phyloP scores from a whole-genome alignment of 2,888 invertebrate species.

The Athetis lepigone region DNA sequence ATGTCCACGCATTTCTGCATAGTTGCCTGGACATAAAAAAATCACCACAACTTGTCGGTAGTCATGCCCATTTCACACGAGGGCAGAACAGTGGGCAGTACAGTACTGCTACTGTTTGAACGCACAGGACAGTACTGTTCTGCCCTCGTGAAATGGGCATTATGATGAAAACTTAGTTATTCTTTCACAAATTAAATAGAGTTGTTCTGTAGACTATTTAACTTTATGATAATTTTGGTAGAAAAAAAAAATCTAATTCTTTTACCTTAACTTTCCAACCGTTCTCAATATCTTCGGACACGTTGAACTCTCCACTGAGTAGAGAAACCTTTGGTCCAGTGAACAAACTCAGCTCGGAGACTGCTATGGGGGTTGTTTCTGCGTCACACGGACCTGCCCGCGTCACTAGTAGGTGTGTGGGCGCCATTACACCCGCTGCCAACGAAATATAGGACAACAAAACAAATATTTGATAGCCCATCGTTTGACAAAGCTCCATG shows the following conservation, averaged over 20 bases:
- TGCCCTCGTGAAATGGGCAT: too few species aligned
- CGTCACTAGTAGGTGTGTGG: slow-evolving; percentile 72
- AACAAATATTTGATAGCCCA: slow-evolving; percentile 21
- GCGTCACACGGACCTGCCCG: slow-evolving; percentile 71
- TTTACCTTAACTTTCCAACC: slow-evolving; percentile 77
- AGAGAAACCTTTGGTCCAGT: slow-evolving; percentile 69
- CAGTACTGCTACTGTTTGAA: too few species aligned
- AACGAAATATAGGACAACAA: slow-evolving; percentile 14
- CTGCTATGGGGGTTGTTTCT: slow-evolving; percentile 39
- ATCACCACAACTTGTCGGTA: too few species aligned
- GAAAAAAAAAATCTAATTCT: too few species aligned
- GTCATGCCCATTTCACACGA: too few species aligned
- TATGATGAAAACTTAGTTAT: too few species aligned
- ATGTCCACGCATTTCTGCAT: slow-evolving; percentile 82
- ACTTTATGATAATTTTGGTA: too few species aligned
- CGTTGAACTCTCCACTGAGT: slow-evolving; percentile 71
- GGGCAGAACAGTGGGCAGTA: too few species aligned
- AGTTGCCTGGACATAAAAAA: slow-evolving; percentile 68
- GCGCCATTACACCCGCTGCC: slow-evolving; percentile 49
- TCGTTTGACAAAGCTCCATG: too few species aligned
- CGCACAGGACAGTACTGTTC: too few species aligned
- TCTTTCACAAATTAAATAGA: too few species aligned
- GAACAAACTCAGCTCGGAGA: slow-evolving; percentile 72
- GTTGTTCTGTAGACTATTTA: too few species aligned
- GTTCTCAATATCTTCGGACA: slow-evolving; percentile 70